phyloP scores from a whole-genome alignment of 37 sponge, comb jelly and placozoan species.

The Mnemiopsis leidyi region DNA sequence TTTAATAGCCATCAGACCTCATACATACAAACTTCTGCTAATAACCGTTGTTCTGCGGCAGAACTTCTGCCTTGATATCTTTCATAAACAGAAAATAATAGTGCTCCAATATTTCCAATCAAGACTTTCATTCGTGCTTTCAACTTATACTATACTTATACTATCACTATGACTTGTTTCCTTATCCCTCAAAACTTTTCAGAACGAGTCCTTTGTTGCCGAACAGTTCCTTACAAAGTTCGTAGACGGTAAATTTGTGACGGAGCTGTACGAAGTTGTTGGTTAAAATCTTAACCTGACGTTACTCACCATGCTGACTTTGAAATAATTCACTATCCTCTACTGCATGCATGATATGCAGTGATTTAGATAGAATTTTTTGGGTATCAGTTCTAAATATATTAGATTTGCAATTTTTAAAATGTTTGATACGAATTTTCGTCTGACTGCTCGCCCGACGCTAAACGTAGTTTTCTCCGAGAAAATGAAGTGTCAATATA shows the following conservation, averaged over 20 bases:
- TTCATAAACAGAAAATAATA: no score
- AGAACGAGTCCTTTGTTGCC: conserved; percentile 29
- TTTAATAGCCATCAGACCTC: no score
- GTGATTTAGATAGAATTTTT: not conserved
- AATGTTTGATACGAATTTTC: not conserved
- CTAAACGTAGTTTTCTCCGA: not conserved
- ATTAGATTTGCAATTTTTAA: not conserved
- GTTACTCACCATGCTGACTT: not conserved
- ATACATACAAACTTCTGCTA: no score
- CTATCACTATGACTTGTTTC: no score
- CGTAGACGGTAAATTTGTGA: conserved; percentile 33
- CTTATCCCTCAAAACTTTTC: no score
- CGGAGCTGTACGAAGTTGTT: conserved; percentile 40
- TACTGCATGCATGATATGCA: conserved; percentile 47
- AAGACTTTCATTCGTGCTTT: no score
- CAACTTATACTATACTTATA: no score
- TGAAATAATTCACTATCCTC: no score
- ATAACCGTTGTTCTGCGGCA: no score
- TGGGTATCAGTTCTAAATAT: not conserved
- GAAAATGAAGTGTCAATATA: not conserved
- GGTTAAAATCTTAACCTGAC: not conserved
- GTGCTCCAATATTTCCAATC: no score
- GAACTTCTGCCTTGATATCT: no score
- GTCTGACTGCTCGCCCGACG: not conserved
- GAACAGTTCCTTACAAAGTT: conserved; percentile 37